Evolutionary conservation across 2,888 invertebrate genomes (phyloP).

Genomic region (Meta bourneti): DNA sequence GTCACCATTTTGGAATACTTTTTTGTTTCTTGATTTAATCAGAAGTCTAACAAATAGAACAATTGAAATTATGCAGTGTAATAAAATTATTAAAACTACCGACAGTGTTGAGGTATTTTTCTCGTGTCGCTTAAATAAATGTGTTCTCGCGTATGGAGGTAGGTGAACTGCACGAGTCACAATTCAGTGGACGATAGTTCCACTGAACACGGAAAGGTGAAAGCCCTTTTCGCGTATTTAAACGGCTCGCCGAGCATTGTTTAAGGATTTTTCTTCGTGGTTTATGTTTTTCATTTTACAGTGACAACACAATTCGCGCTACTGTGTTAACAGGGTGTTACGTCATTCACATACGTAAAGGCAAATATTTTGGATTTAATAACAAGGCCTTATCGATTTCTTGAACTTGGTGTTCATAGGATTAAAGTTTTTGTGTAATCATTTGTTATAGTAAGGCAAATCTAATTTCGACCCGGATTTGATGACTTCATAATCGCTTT

Average conservation of each 20-base stretch:
- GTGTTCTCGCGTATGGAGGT: not conserved
- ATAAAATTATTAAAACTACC: not conserved
- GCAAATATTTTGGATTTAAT: too few relatives aligned
- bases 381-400: too few relatives aligned
- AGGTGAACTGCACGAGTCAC: conserved; percentile 44
- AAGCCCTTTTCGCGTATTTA: conserved; percentile 52
- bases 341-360: too few relatives aligned
- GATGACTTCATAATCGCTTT: too few relatives aligned
- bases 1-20: not conserved
- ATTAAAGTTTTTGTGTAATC: too few relatives aligned
- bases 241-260: conserved; percentile 56
- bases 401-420: too few relatives aligned
- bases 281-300: conserved; percentile 4
- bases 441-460: too few relatives aligned
- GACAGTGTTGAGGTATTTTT: not conserved
- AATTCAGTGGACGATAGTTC: conserved; percentile 71
- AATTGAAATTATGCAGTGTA: not conserved
- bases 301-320: conserved; percentile 11
- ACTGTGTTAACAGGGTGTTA: not conserved
- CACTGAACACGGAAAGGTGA: conserved; percentile 46
- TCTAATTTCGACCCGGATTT: too few relatives aligned
- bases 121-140: not conserved
- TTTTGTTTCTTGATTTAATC: not conserved
- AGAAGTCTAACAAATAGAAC: not conserved
- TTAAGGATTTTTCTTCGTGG: conserved; percentile 23